Evolutionary conservation across 2,797 vertebrate species (phyloP).

Genomic region (Ctenosaura bakeri): DNA sequence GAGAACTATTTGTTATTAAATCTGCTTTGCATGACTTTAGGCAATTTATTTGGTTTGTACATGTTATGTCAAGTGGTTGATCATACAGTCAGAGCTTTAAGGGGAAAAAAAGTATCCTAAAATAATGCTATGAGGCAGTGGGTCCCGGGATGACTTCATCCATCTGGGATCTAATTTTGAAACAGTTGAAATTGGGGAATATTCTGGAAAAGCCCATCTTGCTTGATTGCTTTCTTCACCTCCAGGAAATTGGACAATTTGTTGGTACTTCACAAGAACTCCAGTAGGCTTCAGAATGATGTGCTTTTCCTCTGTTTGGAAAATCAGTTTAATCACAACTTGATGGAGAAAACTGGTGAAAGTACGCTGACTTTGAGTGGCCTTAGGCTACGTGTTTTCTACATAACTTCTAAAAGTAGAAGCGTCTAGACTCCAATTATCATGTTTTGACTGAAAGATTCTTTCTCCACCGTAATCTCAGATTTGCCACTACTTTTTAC

Average conservation of each 20-base stretch:
- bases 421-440: not conserved
- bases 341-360: slow-evolving; percentile 29
- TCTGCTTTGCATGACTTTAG: slow-evolving; percentile 41
- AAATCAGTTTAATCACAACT: slow-evolving; percentile 50
- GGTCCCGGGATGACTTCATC: not conserved
- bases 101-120: slow-evolving; percentile 30
- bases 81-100: slow-evolving; percentile 54
- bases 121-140: not conserved
- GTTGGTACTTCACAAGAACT: not conserved
- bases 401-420: slow-evolving; percentile 28
- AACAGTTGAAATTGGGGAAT: not conserved
- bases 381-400: slow-evolving; percentile 34
- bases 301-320: slow-evolving; percentile 44
- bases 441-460: slow-evolving; percentile 14
- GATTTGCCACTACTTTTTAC: not conserved
- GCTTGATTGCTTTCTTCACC: not conserved
- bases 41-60: slow-evolving; percentile 48
- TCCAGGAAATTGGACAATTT: not conserved
- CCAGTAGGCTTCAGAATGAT: not conserved
- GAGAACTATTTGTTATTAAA: slow-evolving; percentile 35
- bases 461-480: slow-evolving; percentile 52
- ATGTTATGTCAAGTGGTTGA: slow-evolving; percentile 55
- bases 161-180: not conserved
- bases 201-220: slow-evolving; percentile 6
- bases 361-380: slow-evolving; percentile 34